Base-by-base conservation (phyloP, 2,113 vertebrate species). In the Etia nguti region DNA sequence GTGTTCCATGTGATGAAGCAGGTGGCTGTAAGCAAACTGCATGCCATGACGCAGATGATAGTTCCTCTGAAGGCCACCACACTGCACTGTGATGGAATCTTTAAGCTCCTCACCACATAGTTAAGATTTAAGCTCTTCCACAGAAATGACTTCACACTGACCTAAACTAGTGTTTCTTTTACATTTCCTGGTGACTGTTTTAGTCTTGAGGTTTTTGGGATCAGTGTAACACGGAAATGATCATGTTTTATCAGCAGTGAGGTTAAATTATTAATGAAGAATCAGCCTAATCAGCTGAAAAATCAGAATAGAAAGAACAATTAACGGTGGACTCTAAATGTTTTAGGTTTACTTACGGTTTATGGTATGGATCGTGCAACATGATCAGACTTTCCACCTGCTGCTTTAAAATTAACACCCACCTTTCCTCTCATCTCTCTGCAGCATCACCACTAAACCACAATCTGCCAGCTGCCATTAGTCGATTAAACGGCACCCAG, bases 1-100 rank as follows among this genome's bases (percentile, higher is more conserved):
- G 88, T 86, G 86, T 85, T 90, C 89, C 80, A 59, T 90, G 90
- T 93, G 92, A 93, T 92, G 77, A 84, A 94, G 91, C 82, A 92
- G 90, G 91, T 92, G 92, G 93, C 84, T 91, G 55, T 50, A 73
- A 90, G 85, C 85, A 26, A 59, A 34, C 87, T 86, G 82, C 36
- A 80, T 80, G 91, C 86, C 68, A 65, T 84, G 90, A 92, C 34
- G 43, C 43, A 80, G 82, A 84, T 55, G 73, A 70, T 56, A 54
- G 82, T 79, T 85, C 68, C 68, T 86, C 79, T 86, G 46, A n/a
- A 87, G 68, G 80, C 88, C 83, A 88, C 57, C 84, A 89, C 77
- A 59, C 62, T 82, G 60, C 55, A 56, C 90, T 86, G 65, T 83
- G 77, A 89, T 87, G 52, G 57, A 90, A 79, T 65, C 52, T 83